Evolutionary conservation across 2,797 vertebrate genomes (phyloP).

Genomic region (Phrynocephalus forsythii): DNA sequence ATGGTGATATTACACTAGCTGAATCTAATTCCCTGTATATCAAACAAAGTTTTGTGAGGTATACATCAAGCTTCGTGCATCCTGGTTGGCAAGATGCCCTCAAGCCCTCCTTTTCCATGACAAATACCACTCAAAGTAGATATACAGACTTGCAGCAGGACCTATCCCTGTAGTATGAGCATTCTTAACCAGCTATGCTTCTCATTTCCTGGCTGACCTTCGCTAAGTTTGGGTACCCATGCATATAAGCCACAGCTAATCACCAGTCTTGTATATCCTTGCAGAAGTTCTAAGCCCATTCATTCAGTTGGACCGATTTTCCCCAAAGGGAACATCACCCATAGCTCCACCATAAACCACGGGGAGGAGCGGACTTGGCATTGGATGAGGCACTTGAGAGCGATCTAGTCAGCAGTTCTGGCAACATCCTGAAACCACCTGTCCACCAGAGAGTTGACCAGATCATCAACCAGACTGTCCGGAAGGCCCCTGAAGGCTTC

Average conservation of each 20-base stretch:
- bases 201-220: neutral
- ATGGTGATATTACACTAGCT: neutral
- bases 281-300: neutral
- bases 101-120: neutral
- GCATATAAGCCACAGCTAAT: neutral
- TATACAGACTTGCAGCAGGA: neutral
- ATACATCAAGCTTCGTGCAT: neutral
- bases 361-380: too few relatives aligned
- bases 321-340: too few relatives aligned
- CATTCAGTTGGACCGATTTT: neutral
- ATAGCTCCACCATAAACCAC: too few relatives aligned
- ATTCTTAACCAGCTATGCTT: neutral
- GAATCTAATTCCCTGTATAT: neutral
- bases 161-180: neutral
- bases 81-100: neutral
- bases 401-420: too few relatives aligned
- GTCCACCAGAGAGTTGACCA: too few relatives aligned
- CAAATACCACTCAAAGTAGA: neutral
- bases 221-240: neutral
- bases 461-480: too few relatives aligned
- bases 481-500: too few relatives aligned
- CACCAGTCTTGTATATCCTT: neutral
- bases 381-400: too few relatives aligned
- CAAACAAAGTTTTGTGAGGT: neutral
- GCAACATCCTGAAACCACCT: too few relatives aligned